Evolutionary conservation across 30 jellyfish, hydroid and myxozoan species (phyloP).

Genomic region (Aurelia sp.): DNA sequence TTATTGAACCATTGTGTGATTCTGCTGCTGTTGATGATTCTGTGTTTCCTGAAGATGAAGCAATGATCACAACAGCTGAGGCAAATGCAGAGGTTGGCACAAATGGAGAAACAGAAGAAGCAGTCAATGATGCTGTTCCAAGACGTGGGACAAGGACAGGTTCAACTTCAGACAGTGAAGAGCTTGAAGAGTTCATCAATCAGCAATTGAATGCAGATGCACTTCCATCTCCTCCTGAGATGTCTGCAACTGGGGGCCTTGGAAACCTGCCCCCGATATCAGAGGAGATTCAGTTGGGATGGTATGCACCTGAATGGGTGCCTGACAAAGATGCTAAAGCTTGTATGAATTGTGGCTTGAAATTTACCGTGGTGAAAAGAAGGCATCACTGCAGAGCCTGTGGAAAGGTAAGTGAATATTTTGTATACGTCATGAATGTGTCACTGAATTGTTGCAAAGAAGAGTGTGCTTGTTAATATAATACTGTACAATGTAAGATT

Average conservation of each 20-base stretch:
- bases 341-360: conserved; percentile 86
- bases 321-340: conserved; percentile 91
- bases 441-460: background rate
- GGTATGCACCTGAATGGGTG: conserved; percentile 97
- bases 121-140: background rate
- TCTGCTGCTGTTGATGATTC: background rate
- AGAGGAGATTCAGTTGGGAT: conserved; percentile 74
- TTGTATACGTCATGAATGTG: background rate
- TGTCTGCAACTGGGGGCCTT: conserved; percentile 24
- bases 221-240: conserved; percentile 10
- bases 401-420: conserved; percentile 76
- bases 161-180: conserved; percentile 82
- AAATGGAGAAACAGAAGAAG: background rate
- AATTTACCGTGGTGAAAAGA: conserved; percentile 89
- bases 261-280: conserved; percentile 26
- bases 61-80: background rate
- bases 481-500: background rate
- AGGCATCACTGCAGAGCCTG: conserved; percentile 99
- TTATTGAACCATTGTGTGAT: background rate
- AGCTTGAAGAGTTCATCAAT: conserved; percentile 68
- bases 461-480: background rate
- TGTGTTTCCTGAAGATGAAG: background rate
- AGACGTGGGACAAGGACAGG: conserved; percentile 47
- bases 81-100: background rate
- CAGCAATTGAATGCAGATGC: conserved; percentile 40